Percentiles rank a stretch among this genome's conserved stretches.
Conservation (phyloP, 2,797 vertebrate genomes). For the Mormyrops boulengeri region DNA sequence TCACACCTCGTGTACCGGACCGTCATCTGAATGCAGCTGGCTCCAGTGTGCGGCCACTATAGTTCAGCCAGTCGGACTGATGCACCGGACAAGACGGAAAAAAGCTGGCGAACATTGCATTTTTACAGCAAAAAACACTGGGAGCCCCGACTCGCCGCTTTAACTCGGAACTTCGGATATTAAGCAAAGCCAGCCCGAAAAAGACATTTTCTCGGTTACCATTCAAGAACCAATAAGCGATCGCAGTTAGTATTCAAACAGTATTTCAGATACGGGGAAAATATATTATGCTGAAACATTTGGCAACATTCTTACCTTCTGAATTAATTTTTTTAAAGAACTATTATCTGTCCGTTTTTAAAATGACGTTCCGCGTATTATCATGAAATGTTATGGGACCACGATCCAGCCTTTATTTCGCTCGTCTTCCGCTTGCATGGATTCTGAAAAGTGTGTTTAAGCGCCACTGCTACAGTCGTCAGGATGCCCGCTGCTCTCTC, state of each 20-base stretch:
- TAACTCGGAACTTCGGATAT: background rate
- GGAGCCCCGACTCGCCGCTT: background rate
- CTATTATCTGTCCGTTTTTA: background rate
- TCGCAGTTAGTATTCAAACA: background rate
- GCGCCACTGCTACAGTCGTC: background rate
- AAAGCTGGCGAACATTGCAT: background rate
- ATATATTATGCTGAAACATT: background rate
- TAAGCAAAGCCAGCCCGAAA: background rate
- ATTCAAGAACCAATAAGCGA: background rate
- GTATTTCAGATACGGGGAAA: background rate
- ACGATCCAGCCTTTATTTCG: background rate
- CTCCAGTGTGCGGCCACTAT: background rate
- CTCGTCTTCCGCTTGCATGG: background rate
- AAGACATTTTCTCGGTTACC: background rate
- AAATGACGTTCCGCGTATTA: background rate
- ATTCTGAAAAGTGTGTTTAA: background rate
- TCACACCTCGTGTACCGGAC: background rate
- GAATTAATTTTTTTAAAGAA: background rate
- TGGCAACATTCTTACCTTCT: background rate
- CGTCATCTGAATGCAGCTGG: background rate
- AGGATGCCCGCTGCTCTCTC: constrained; percentile 68
- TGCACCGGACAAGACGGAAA: background rate
- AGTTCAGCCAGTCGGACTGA: background rate
- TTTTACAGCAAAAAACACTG: background rate
- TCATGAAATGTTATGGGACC: background rate